A percentile compares a stretch with the other conserved stretches of the same genome.
Evolutionary conservation across 2,113 vertebrate species (phyloP).

Genomic region (Colistium nudipinnis): DNA sequence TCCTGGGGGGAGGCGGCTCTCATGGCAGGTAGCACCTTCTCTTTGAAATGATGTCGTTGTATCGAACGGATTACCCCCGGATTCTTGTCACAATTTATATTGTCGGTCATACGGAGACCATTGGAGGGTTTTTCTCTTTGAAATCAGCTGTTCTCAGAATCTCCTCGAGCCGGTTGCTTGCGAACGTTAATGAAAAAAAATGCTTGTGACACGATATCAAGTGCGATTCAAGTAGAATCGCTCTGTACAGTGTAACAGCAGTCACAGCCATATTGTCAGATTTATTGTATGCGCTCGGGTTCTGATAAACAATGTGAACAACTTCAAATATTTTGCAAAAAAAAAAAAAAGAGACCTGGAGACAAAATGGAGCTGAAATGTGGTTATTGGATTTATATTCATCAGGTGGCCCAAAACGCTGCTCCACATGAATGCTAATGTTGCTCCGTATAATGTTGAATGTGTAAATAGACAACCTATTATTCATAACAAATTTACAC

Average conservation of each 20-base stretch:
- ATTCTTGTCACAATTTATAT: conserved; percentile 11
- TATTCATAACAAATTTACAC: neutral
- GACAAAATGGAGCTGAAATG: neutral
- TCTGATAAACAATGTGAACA: neutral
- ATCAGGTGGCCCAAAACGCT: no score
- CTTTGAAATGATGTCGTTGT: conserved; percentile 20
- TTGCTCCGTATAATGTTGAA: no score
- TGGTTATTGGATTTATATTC: neutral
- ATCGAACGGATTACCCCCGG: conserved; percentile 15
- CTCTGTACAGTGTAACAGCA: no score
- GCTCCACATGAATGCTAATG: no score
- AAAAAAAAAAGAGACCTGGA: no score
- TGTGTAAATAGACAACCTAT: no score
- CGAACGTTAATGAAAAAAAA: neutral
- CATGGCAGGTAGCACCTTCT: conserved; percentile 32
- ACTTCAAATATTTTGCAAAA: neutral
- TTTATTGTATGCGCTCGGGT: no score
- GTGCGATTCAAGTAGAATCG: no score
- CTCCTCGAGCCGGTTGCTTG: neutral
- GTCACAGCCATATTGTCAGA: no score
- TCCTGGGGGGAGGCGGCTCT: conserved; percentile 9
- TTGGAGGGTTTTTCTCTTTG: neutral
- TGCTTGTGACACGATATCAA: neutral
- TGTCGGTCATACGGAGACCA: conserved; percentile 7
- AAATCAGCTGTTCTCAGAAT: neutral